A percentile compares a stretch with the other conserved stretches of the same genome.
phyloP scores from a whole-genome alignment of 1,140 invertebrate species.

The Diabrotica undecimpunctata region DNA sequence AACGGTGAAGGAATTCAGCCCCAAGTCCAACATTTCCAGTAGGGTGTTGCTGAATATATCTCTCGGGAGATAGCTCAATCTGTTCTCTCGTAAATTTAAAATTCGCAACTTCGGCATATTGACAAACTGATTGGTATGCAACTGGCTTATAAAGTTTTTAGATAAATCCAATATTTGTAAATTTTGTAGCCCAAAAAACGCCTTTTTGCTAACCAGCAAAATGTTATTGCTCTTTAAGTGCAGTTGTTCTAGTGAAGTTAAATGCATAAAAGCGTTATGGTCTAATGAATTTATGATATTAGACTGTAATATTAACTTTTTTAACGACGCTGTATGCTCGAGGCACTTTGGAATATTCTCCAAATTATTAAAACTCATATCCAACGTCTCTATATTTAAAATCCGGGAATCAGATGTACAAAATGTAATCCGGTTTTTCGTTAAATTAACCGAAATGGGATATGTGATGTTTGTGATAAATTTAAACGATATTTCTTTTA shows the following conservation, averaged over 20 bases:
- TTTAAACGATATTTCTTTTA: slow-evolving; percentile 62
- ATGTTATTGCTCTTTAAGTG: slow-evolving; percentile 73
- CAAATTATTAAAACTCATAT: slow-evolving; percentile 67
- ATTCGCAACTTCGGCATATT: slow-evolving; percentile 71
- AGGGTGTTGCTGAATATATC: slow-evolving; percentile 78
- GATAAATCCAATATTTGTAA: slow-evolving; percentile 78
- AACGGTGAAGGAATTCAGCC: slow-evolving; percentile 72
- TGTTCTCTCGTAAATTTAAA: slow-evolving; percentile 72
- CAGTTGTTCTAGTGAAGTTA: slow-evolving; percentile 67
- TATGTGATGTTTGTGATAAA: slow-evolving; percentile 64
- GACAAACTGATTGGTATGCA: slow-evolving; percentile 80
- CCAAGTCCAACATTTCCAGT: slow-evolving; percentile 75
- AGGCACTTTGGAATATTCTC: slow-evolving; percentile 62
- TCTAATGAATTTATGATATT: slow-evolving; percentile 70
- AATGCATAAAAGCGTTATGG: slow-evolving; percentile 65
- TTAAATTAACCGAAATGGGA: slow-evolving; percentile 65
- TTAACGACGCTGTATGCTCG: slow-evolving; percentile 58
- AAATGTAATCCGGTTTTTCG: slow-evolving; percentile 61
- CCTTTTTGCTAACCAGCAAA: slow-evolving; percentile 65
- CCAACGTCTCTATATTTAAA: slow-evolving; percentile 62
- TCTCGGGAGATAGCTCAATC: slow-evolving; percentile 68
- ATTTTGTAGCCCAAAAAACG: slow-evolving; percentile 67
- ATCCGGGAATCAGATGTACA: slow-evolving; percentile 57
- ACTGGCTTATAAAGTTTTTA: slow-evolving; percentile 69
- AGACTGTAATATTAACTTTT: slow-evolving; percentile 66